phyloP scores from a whole-genome alignment of 2,888 invertebrate genomes.

The Cyrtodaria siliqua region DNA sequence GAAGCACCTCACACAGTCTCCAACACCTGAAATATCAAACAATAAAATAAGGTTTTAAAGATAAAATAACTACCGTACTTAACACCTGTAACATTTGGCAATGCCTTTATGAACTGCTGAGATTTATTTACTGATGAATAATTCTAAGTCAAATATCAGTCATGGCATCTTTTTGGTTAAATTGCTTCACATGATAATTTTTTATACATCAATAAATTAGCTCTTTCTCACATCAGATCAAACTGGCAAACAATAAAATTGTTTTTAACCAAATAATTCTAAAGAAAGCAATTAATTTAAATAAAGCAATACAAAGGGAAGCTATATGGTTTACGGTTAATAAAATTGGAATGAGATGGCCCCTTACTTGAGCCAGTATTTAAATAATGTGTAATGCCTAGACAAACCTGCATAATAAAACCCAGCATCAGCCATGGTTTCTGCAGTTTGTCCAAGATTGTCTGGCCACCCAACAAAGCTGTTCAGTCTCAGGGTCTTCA shows the following conservation, averaged over 20 bases:
- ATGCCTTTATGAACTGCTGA: background rate
- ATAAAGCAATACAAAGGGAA: too few species aligned
- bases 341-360: too few species aligned
- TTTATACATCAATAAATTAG: background rate
- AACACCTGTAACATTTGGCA: background rate
- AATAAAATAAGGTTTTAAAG: too few species aligned
- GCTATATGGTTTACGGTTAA: too few species aligned
- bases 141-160: too few species aligned
- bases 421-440: constrained; percentile 94
- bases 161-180: too few species aligned
- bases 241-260: background rate
- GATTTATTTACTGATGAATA: too few species aligned
- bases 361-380: too few species aligned
- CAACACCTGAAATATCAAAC: constrained; percentile 56
- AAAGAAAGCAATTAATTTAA: too few species aligned
- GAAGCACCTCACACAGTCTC: constrained; percentile 91
- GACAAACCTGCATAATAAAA: constrained; percentile 94
- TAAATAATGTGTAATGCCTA: too few species aligned
- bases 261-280: too few species aligned
- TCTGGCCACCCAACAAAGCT: constrained; percentile 90
- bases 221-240: background rate
- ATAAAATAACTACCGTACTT: too few species aligned
- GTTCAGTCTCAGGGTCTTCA: constrained; percentile 44
- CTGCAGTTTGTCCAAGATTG: constrained; percentile 92
- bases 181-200: background rate